Evolutionary conservation across 2,797 vertebrate genomes (phyloP).

Genomic region (Onychomys arenicola): DNA sequence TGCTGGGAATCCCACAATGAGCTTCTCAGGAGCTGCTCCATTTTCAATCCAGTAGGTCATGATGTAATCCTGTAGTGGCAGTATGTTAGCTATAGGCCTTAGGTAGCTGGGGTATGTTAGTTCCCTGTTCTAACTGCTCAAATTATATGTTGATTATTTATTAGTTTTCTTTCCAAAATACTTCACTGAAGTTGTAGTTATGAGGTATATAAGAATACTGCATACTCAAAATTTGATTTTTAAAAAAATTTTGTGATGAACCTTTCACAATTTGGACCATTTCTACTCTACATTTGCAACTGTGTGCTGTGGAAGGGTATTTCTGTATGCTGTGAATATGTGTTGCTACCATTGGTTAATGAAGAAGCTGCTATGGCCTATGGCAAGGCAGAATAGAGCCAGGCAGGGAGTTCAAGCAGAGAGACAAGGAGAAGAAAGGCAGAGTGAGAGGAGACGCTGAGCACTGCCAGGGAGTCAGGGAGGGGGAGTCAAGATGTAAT

Average conservation of each 20-base stretch:
- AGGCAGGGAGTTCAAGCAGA: no score
- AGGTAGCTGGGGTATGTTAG: not conserved
- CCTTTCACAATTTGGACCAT: not conserved
- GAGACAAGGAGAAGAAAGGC: no score
- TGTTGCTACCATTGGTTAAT: no score
- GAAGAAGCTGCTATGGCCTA: no score
- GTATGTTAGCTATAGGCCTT: not conserved
- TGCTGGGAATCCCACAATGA: slow-evolving; percentile 90
- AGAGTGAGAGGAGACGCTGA: no score
- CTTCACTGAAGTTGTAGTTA: slow-evolving; percentile 9
- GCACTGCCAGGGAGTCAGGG: no score
- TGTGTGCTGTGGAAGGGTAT: no score
- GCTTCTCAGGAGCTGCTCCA: slow-evolving; percentile 87
- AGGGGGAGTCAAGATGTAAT: no score
- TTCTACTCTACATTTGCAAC: not conserved
- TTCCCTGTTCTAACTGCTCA: not conserved
- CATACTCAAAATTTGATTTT: not conserved
- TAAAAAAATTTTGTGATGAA: not conserved
- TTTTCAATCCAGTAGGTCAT: slow-evolving; percentile 88
- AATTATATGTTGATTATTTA: not conserved
- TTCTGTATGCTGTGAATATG: no score
- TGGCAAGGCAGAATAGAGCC: no score
- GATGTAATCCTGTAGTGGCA: slow-evolving; percentile 82
- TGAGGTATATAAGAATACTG: not conserved
- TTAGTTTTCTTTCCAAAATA: not conserved